Evolutionary conservation across 2,888 invertebrate genomes (phyloP), one percentile per base, ranked within the genome.

Genomic region (Pollenia griseotomentosa): DNA sequence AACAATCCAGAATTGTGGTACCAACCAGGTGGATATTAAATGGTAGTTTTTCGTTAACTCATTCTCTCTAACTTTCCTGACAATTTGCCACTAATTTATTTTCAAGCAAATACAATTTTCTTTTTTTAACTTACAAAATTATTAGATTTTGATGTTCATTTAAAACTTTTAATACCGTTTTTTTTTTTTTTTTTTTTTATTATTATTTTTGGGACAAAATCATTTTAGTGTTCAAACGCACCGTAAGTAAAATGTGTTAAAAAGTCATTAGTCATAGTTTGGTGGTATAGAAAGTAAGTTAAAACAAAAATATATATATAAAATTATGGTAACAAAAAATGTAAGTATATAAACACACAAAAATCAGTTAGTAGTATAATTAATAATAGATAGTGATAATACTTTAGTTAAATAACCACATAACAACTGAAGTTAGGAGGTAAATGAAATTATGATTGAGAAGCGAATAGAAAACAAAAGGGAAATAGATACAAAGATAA

Each of bases 231-330:
- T 44, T 55, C 42, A 23, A 63, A 55, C 23, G 65, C 65, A 55
- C 44, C 40, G 16, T 55, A 46, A 42, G 8, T n/a, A 42, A 61
- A 70, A 59, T 73, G 55, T 68, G 65, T 82, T 75, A 82, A 82
- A 86, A 73, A 70, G 53, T 40, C 83, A 86, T 86, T 86, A 86
- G 86, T 83, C 83, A 86, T 83, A 83, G 70, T 70, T 75, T 75
- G 75, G n/a, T 53, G 73, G 46, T 59, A 57, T 83, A 80, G 83
- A 86, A 83, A 86, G 86, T 83, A 59, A 82, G 16, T 48, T 53
- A 42, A 48, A 71, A 63, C 61, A 6, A 61, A 75, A 57, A 48
- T 44, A 65, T 12, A 23, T 2, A 23, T 23, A 3, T 10, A 44
- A 16, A 4, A 23, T 46, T 48, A 33, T 70, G 1, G 12, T 65